Evolutionary conservation across 1,140 invertebrate genomes (phyloP).

Genomic region (Magallana gigas): DNA sequence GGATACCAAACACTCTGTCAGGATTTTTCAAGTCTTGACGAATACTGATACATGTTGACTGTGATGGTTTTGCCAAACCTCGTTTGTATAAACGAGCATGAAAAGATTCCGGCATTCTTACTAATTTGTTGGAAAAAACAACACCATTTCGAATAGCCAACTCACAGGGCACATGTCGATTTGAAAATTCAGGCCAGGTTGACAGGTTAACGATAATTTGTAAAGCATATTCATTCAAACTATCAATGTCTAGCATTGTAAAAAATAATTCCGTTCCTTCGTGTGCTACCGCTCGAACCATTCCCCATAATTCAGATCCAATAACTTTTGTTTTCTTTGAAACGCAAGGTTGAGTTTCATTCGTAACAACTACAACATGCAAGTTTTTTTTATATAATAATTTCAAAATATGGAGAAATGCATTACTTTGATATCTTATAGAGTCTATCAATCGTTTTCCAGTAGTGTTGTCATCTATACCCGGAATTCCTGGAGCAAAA

Average conservation of each 20-base stretch:
- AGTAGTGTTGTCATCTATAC: constrained; percentile 2
- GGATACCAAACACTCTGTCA: background rate
- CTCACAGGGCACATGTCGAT: background rate
- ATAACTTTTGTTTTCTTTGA: background rate
- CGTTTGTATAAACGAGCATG: background rate
- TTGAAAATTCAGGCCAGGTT: background rate
- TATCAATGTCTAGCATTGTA: background rate
- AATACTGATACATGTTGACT: background rate
- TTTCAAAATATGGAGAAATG: background rate
- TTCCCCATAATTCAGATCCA: constrained; percentile 53
- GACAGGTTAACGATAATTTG: background rate
- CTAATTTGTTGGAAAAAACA: background rate
- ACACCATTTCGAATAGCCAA: background rate
- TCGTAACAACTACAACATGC: background rate
- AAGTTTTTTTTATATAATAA: background rate
- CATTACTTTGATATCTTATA: background rate
- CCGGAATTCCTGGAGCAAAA: background rate
- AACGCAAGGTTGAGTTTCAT: background rate
- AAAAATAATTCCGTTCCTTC: constrained; percentile 18
- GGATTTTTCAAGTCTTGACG: background rate
- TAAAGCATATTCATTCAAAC: background rate
- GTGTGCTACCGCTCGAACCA: constrained; percentile 29
- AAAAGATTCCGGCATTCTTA: background rate
- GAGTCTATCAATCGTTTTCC: background rate
- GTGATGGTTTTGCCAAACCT: background rate